Conservation (phyloP, 2,888 invertebrate species). For the Parnassius mnemosyne region DNA sequence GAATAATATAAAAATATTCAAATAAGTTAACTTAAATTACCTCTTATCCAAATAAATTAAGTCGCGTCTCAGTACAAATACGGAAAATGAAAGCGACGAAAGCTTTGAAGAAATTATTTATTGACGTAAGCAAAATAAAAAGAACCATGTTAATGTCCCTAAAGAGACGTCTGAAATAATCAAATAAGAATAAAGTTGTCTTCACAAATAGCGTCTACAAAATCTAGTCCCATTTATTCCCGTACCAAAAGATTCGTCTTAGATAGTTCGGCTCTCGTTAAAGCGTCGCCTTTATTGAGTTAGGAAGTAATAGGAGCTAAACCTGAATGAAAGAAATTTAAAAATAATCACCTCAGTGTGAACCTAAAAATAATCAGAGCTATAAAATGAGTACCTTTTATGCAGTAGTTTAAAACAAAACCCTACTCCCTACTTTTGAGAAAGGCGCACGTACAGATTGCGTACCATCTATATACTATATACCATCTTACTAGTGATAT, state of each 20-base stretch:
- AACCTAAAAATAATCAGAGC: too few relatives aligned
- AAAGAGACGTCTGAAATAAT: slow-evolving; percentile 49
- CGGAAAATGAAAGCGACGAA: slow-evolving; percentile 16
- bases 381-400: too few relatives aligned
- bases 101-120: slow-evolving; percentile 31
- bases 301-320: slow-evolving; percentile 11
- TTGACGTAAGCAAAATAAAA: slow-evolving; percentile 35
- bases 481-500: too few relatives aligned
- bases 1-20: neutral
- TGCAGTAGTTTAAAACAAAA: too few relatives aligned
- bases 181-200: slow-evolving; percentile 57
- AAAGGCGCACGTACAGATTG: too few relatives aligned
- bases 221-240: slow-evolving; percentile 44
- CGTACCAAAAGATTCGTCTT: slow-evolving; percentile 20
- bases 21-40: too few relatives aligned
- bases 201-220: slow-evolving; percentile 51
- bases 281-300: slow-evolving; percentile 22
- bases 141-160: slow-evolving; percentile 49
- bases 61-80: slow-evolving; percentile 2
- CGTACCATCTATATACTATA: too few relatives aligned
- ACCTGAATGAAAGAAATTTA: slow-evolving; percentile 9
- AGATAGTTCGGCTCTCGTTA: slow-evolving; percentile 21
- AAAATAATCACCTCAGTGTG: slow-evolving; percentile 1
- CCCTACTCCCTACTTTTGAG: too few relatives aligned
- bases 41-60: slow-evolving; percentile 11